Evolutionary conservation across 1,140 invertebrate genomes (phyloP), one percentile per base, ranked within the genome.

Genomic region (Meloidogyne floridensis): DNA sequence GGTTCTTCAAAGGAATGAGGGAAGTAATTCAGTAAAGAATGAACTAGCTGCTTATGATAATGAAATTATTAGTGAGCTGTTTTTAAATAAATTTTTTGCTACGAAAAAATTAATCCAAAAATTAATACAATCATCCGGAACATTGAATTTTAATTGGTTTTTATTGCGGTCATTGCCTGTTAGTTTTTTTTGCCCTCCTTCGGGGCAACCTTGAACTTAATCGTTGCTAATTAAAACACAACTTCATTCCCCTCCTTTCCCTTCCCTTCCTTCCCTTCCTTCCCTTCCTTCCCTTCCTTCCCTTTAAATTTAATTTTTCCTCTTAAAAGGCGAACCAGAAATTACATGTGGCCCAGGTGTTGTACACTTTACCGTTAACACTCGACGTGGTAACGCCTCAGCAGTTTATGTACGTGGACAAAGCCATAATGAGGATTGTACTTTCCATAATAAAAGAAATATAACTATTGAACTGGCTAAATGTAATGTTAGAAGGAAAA

Each of bases 401-500:
- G 74, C 86, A 72, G 83, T 89, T 20, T 89, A 86, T 80, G 89
- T 85, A 5, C 87, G 89, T 78, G 89, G 89, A 15, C 86, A 89
- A 47, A 87, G 82, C 59, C 72, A 82, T 42, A 90, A 90, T 47
- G 70, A 72, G 11, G 84, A 86, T 20, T 88, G 87, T 59, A 77
- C 86, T 42, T 87, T 88, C 56, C 80, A 81, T 51, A 85, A 87
- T 74, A 84, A 87, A 43, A 59, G 77, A 11, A 87, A 87, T 80
- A 82, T 88, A 15, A 87, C 84, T 18, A 88, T 89, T 77, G 81
- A 85, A 13, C 79, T 89, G 72, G 71, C 87, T 43, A 86, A 89
- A 56, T 89, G 88, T 69, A 88, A 89, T 77, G 84, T 90, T 42
- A 84, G 83, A 20, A 78, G 89, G 32, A 89, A 89, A 71, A 65